phyloP scores from a whole-genome alignment of 2,888 invertebrate species.

The Trichacis sp. region DNA sequence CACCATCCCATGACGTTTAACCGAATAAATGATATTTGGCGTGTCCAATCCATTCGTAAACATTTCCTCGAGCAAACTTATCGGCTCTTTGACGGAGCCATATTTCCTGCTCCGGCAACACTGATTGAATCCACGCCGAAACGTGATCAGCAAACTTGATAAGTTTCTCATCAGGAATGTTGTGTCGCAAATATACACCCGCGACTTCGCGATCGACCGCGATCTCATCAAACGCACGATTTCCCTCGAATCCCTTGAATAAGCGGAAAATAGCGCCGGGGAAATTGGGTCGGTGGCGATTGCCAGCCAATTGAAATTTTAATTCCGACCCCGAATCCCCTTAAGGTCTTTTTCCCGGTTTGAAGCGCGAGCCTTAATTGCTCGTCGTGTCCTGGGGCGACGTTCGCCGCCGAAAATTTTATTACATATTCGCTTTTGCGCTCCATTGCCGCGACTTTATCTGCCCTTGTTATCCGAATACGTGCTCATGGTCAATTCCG shows the following conservation, averaged over 20 bases:
- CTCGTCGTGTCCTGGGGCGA: not conserved
- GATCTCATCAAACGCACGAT: not conserved
- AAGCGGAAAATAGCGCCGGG: no score
- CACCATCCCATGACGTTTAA: not conserved
- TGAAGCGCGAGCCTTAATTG: no score
- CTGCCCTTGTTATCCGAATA: not conserved
- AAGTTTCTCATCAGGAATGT: slow-evolving; percentile 4
- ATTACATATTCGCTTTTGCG: not conserved
- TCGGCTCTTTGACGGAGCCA: slow-evolving; percentile 2
- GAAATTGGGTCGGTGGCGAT: no score
- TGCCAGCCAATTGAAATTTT: no score
- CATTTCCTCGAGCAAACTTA: not conserved
- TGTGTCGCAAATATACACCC: not conserved
- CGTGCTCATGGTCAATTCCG: not conserved
- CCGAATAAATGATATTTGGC: slow-evolving; percentile 3
- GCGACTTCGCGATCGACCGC: not conserved
- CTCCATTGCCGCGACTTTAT: not conserved
- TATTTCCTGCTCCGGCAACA: not conserved
- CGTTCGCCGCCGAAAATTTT: not conserved
- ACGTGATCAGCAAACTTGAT: slow-evolving; percentile 1
- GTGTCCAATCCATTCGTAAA: slow-evolving; percentile 3
- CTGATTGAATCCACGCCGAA: slow-evolving; percentile 1
- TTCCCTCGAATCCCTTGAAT: not conserved
- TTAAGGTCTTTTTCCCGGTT: no score
- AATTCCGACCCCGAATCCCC: no score